Conservation (phyloP, 2,888 invertebrate species). For the Autographa gamma region DNA sequence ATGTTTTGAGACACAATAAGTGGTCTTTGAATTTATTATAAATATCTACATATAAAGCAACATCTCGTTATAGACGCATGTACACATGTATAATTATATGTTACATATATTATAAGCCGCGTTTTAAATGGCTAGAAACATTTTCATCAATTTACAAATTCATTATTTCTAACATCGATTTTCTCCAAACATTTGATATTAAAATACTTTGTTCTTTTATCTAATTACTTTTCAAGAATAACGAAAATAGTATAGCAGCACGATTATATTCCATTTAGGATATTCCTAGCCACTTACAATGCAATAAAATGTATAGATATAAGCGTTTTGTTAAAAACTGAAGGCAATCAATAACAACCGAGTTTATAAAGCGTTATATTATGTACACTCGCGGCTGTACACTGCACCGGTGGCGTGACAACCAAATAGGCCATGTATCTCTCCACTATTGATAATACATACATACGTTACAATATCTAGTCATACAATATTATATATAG, state of each 20-base stretch:
- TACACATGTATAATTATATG: slow-evolving; percentile 35
- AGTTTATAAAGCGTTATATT: slow-evolving; percentile 20
- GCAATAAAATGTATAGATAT: slow-evolving; percentile 34
- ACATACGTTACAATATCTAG: slow-evolving; percentile 11
- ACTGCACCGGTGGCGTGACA: slow-evolving; percentile 11
- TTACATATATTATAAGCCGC: slow-evolving; percentile 19
- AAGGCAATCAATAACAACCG: slow-evolving; percentile 20
- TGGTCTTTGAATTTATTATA: slow-evolving; percentile 26
- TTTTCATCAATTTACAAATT: not conserved
- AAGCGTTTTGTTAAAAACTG: slow-evolving; percentile 31
- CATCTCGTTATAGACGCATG: slow-evolving; percentile 48
- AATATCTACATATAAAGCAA: slow-evolving; percentile 50
- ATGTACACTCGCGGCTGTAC: slow-evolving; percentile 28
- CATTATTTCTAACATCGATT: not conserved
- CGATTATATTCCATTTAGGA: no score
- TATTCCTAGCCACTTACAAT: not conserved
- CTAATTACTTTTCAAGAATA: not conserved
- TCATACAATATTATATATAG: slow-evolving; percentile 33
- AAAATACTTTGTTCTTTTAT: not conserved
- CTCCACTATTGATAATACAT: slow-evolving; percentile 23
- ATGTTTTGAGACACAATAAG: slow-evolving; percentile 31
- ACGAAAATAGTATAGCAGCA: not conserved
- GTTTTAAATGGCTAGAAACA: not conserved
- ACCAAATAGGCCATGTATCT: slow-evolving; percentile 31
- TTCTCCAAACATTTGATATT: not conserved